Evolutionary conservation across 2,888 invertebrate species (phyloP), one percentile per base, ranked within the genome.

Genomic region (Sceliomorpha sp.): DNA sequence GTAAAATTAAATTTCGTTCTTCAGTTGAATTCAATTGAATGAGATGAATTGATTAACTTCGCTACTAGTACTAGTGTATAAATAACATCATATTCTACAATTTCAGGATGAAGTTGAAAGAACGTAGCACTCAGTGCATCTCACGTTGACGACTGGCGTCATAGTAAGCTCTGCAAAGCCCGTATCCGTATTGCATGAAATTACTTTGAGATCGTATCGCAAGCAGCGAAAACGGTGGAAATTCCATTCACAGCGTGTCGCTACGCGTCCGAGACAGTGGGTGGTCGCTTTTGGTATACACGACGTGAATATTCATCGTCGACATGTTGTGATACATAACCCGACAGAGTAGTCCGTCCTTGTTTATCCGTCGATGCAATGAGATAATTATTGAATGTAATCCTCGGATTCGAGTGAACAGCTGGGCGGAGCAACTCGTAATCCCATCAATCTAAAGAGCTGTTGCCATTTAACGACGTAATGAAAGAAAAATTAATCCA

Each of bases 271-370:
- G 20, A 29, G 32, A 47, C 47, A 34, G 47, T 47, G 24, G 34
- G 47, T 34, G 47, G 32, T 10, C 20, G 24, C 34, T 47, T 47
- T 47, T 34, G 12, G 47, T 13, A n/a, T 34, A 47, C 15, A 36
- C 48, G n/a, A 36, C 36, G 36, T 48, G 48, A 48, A 48, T 48
- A 36, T 48, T 48, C 48, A 14, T 36, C 32, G 36, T 26, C 34
- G 32, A 10, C 32, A 20, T 4, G 20, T 20, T 20, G 20, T 20
- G 12, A 10, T 10, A 32, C 32, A 32, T 32, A 32, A 32, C 12
- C 32, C 10, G 2, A 12, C 7, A 4, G 9, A 32, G 32, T 32
- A 32, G 12, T 10, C 10, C 10, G 32, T 32, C 32, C 32, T 32
- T 12, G 32, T 32, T 32, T 32, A 12, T 32, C 3, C 32, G 12